A percentile compares a stretch with the other conserved stretches of the same genome.
These are phyloP conservation scores for Mus caroli DNA, from an alignment of 2,797 vertebrate species.

Conservation along the genomic window DNA sequence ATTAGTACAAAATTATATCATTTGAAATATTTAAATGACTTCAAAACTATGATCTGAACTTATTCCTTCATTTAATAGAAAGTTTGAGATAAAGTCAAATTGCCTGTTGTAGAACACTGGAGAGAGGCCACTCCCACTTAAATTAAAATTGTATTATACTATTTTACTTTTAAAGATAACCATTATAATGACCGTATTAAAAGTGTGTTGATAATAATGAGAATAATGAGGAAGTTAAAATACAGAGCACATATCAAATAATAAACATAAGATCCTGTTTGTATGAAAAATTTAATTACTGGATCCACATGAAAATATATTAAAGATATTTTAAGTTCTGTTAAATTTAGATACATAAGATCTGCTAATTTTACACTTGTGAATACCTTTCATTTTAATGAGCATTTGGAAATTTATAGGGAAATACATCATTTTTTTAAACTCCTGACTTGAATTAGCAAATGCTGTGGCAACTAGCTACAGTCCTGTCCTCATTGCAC, in stretches of 20 bases:
- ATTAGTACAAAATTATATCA: not conserved
- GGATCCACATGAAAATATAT: not conserved
- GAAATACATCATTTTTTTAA: constrained; percentile 37
- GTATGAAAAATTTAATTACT: constrained; percentile 5
- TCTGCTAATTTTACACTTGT: constrained; percentile 19
- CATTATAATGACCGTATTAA: constrained; percentile 20
- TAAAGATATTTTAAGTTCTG: constrained; percentile 51
- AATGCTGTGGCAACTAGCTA: not conserved
- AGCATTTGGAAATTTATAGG: constrained; percentile 55
- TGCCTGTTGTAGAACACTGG: not conserved
- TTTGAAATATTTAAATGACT: not conserved
- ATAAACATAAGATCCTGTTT: constrained; percentile 34
- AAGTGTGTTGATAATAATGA: constrained; percentile 11
- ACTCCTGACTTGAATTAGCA: constrained; percentile 9
- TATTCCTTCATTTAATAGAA: constrained; percentile 17
- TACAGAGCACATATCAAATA: constrained; percentile 27
- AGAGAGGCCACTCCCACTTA: constrained; percentile 21
- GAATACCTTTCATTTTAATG: constrained; percentile 14
- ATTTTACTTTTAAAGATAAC: constrained; percentile 43
- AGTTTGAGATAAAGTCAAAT: constrained; percentile 30
- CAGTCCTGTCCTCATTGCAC: not conserved
- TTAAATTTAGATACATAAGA: constrained; percentile 1
- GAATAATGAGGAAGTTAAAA: constrained; percentile 62
- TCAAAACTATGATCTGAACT: constrained; percentile 5
- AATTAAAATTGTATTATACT: constrained; percentile 45